Evolutionary conservation across 2,888 invertebrate genomes (phyloP).

Genomic region (Peribatodes rhomboidaria): DNA sequence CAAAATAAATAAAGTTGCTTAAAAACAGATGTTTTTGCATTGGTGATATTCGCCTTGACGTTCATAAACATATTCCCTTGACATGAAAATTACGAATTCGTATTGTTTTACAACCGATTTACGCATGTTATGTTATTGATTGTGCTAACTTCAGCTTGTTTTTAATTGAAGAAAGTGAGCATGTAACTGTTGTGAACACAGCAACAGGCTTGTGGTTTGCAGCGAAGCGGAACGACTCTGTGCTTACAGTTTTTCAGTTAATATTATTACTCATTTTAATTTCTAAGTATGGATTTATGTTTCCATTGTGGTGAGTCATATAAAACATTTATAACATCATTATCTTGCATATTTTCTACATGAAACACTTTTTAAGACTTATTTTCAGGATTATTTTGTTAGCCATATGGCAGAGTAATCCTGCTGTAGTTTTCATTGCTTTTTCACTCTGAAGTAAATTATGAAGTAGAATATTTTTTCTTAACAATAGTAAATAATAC

Average conservation of each 20-base stretch:
- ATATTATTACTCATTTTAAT: slow-evolving; percentile 10
- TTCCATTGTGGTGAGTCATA: slow-evolving; percentile 72
- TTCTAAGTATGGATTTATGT: slow-evolving; percentile 64
- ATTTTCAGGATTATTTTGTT: slow-evolving; percentile 8
- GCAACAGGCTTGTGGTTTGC: slow-evolving; percentile 70
- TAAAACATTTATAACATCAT: neutral
- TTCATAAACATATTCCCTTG: slow-evolving; percentile 42
- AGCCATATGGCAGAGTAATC: slow-evolving; percentile 29
- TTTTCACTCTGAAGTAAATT: too few species aligned
- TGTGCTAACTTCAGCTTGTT: slow-evolving; percentile 69
- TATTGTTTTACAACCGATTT: slow-evolving; percentile 51
- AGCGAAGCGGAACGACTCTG: slow-evolving; percentile 68
- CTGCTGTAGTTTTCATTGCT: neutral
- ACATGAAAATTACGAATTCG: slow-evolving; percentile 47
- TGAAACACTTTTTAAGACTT: neutral
- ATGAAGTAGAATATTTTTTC: neutral
- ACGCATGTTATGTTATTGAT: slow-evolving; percentile 56
- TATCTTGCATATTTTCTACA: neutral
- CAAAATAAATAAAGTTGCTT: slow-evolving; percentile 21
- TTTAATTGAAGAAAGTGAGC: slow-evolving; percentile 55
- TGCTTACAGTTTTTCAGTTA: slow-evolving; percentile 46
- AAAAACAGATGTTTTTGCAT: slow-evolving; percentile 53
- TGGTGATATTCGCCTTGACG: slow-evolving; percentile 61
- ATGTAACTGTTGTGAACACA: slow-evolving; percentile 69
- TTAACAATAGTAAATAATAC: slow-evolving; percentile 3